Evolutionary conservation across 2,888 invertebrate genomes (phyloP).

Genomic region (Stenodera caucasica): DNA sequence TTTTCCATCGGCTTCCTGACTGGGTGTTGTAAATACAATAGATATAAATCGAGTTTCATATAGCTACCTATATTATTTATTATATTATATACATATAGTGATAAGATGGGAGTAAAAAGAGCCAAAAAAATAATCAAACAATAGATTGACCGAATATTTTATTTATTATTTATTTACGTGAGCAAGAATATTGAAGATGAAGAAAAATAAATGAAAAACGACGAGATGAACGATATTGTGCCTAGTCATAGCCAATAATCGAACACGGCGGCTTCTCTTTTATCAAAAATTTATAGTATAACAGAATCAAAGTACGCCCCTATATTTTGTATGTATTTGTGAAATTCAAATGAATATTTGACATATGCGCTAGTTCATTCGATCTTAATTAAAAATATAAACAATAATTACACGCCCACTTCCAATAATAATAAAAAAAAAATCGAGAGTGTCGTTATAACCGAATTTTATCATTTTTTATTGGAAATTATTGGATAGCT

Average conservation of each 20-base stretch:
- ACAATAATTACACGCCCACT: constrained; percentile 27
- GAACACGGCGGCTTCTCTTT: constrained; percentile 38
- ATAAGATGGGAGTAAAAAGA: neutral
- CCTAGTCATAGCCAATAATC: constrained; percentile 45
- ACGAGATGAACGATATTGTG: constrained; percentile 36
- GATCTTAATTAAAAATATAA: constrained; percentile 42
- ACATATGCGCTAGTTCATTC: constrained; percentile 21
- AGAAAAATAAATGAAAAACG: neutral
- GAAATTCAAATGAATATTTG: neutral
- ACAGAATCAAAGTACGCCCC: neutral
- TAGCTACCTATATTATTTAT: too few relatives aligned
- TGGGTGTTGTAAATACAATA: neutral
- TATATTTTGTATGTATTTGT: neutral
- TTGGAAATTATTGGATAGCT: too few relatives aligned
- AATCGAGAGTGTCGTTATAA: too few relatives aligned
- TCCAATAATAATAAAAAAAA: too few relatives aligned
- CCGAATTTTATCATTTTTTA: too few relatives aligned
- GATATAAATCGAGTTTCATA: too few relatives aligned
- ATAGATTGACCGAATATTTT: constrained; percentile 2
- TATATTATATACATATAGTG: too few relatives aligned
- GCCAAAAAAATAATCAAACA: neutral
- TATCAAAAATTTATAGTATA: neutral
- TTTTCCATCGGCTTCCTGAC: constrained; percentile 1
- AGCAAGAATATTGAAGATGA: neutral
- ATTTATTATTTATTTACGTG: neutral